Evolutionary conservation across 92 coral and sea anemone genomes (phyloP).

Genomic region (Paramuricea clavata): DNA sequence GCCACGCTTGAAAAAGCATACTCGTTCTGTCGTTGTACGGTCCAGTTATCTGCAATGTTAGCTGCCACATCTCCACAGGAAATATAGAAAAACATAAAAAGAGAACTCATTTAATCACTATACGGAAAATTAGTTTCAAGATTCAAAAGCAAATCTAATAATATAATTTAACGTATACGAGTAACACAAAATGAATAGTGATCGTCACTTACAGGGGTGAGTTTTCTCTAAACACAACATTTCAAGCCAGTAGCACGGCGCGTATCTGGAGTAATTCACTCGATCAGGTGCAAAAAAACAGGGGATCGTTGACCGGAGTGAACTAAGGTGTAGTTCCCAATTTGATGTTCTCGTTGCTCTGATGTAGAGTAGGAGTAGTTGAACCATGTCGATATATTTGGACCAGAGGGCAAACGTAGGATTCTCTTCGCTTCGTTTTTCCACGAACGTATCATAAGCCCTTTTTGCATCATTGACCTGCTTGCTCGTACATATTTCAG

Average conservation of each 20-base stretch:
- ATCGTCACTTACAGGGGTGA: conserved; percentile 36
- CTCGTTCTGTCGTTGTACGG: conserved; percentile 15
- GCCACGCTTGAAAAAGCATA: conserved; percentile 10
- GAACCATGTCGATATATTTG: conserved; percentile 39
- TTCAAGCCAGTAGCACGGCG: conserved; percentile 37
- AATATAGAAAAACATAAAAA: background rate
- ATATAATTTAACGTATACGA: background rate
- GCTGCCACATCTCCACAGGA: conserved; percentile 3
- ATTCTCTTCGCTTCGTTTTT: conserved; percentile 43
- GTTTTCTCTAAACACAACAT: conserved; percentile 34
- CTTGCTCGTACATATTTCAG: conserved; percentile 19
- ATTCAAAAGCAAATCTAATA: background rate
- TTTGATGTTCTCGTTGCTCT: conserved; percentile 34
- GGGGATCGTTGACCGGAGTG: conserved; percentile 18
- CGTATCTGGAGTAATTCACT: conserved; percentile 35
- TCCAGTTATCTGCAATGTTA: conserved; percentile 13
- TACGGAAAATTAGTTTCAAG: background rate
- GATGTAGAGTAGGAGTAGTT: conserved; percentile 27
- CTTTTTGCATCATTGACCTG: conserved; percentile 36
- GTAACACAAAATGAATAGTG: background rate
- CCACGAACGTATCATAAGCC: conserved; percentile 26
- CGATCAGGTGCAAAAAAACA: conserved; percentile 23
- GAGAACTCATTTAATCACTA: background rate
- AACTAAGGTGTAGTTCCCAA: conserved; percentile 25
- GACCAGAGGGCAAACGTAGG: conserved; percentile 46